phyloP scores from a whole-genome alignment of 2,113 vertebrate species.

The Gallinago undulata region DNA sequence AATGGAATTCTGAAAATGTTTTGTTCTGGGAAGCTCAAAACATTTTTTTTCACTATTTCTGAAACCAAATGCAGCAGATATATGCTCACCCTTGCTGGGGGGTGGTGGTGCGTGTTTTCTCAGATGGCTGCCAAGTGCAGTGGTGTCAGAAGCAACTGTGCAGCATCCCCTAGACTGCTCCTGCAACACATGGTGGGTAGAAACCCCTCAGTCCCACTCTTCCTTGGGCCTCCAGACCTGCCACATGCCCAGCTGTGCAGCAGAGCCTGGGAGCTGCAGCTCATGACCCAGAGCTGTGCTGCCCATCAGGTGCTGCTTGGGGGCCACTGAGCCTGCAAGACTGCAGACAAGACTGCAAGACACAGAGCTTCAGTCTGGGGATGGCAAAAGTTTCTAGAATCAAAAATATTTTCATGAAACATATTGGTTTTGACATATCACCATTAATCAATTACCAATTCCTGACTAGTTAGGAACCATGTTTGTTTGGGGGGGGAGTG shows the following conservation, averaged over 20 bases:
- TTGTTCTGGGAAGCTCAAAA: not conserved
- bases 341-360: not conserved
- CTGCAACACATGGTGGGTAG: fast-evolving
- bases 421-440: not conserved
- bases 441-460: not conserved
- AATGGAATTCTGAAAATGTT: not conserved
- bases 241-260: not conserved
- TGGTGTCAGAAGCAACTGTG: not conserved
- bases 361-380: not conserved
- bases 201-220: not conserved
- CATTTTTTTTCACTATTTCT: not conserved
- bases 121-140: not conserved
- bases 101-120: not conserved
- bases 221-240: not conserved
- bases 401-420: not conserved
- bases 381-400: not conserved
- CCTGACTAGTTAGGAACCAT: not conserved
- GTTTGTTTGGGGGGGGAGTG: not conserved
- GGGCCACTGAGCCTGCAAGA: not conserved
- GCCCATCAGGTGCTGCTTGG: not conserved
- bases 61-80: not conserved
- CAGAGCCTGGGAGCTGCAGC: not conserved
- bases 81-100: not conserved
- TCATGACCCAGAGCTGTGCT: not conserved
- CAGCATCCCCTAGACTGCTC: not conserved